Evolutionary conservation across 2,113 vertebrate species (phyloP), one percentile per base, ranked within the genome.

Genomic region (Odontophorus gujanensis): DNA sequence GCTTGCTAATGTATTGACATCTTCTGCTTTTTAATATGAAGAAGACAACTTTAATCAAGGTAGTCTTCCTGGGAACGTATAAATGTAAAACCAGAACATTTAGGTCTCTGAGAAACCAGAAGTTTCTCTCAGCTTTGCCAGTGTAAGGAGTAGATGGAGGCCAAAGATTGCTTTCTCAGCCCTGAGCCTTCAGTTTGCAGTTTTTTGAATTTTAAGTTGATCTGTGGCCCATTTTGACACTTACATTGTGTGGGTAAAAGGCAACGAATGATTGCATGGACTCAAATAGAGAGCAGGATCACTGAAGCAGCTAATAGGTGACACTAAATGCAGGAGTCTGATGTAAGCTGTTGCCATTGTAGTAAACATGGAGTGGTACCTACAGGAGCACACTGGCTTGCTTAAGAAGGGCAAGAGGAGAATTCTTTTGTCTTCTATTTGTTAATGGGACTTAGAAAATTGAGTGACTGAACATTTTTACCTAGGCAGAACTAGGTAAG

Each of bases 201-300:
- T 63, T 83, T 76, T 83, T 57, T 58, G 75, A 30, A 82, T 87
- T 42, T 38, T 43, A 13, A 74, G 11, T 83, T 94, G 85, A 90
- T 76, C 40, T 40, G 57, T 67, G 76, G 47, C 36, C 57, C 66
- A 1, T 81, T 89, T 84, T 94, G 85, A 38, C 65, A 32, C 83
- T 77, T 85, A 36, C 0, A 0, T 73, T 67, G 87, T 72, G 76
- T 83, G 79, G 72, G 47, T 82, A 83, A 87, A 91, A 89, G 87
- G 76, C 76, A 95, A 2, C 36, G 65, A 92, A 66, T 91, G 30
- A 86, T 91, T 81, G 76, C 25, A 30, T 51, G 85, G 57, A 15
- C 85, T 93, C 80, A 90, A 95, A 93, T 85, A 90, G 94, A 81
- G 62, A 63, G 80, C 76, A 55, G 76, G 92, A 81, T 95, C 86